Conservation (phyloP, 2,888 invertebrate genomes). For the Ectemnius lituratus region DNA sequence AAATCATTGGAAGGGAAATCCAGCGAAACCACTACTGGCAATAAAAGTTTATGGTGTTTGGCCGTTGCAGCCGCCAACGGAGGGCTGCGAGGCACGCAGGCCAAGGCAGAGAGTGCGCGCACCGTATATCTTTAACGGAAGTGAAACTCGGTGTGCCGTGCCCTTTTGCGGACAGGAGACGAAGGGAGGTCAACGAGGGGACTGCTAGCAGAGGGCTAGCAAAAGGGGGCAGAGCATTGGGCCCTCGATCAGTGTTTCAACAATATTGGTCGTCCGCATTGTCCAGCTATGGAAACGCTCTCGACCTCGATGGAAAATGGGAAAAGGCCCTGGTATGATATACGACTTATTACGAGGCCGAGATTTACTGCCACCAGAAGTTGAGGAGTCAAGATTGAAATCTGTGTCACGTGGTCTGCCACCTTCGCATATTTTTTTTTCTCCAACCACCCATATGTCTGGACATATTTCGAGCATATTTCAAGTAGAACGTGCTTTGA, state of each 20-base stretch:
- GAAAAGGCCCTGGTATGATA: constrained; percentile 37
- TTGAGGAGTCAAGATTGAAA: constrained; percentile 15
- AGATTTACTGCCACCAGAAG: constrained; percentile 43
- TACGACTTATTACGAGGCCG: constrained; percentile 45
- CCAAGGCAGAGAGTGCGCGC: constrained; percentile 6
- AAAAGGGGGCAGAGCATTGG: constrained; percentile 11
- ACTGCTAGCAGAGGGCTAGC: constrained; percentile 1
- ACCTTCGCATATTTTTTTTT: not conserved
- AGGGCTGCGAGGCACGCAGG: constrained; percentile 13
- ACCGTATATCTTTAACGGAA: constrained; percentile 61
- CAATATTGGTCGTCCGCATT: constrained; percentile 66
- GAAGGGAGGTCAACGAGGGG: constrained; percentile 37
- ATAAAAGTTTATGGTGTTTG: constrained; percentile 74
- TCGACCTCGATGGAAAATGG: constrained; percentile 26
- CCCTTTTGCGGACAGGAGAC: constrained; percentile 35
- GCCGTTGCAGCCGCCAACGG: constrained; percentile 38
- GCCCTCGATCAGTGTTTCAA: constrained; percentile 59
- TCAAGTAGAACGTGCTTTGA: too few relatives aligned
- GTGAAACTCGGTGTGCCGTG: constrained; percentile 61
- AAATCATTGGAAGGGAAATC: constrained; percentile 71
- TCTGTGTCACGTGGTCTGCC: constrained; percentile 27
- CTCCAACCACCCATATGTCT: not conserved
- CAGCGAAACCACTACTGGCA: constrained; percentile 72
- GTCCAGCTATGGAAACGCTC: constrained; percentile 31
- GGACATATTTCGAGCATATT: too few relatives aligned